Conservation (phyloP, 2,113 vertebrate species). For the Tupaia tana region DNA sequence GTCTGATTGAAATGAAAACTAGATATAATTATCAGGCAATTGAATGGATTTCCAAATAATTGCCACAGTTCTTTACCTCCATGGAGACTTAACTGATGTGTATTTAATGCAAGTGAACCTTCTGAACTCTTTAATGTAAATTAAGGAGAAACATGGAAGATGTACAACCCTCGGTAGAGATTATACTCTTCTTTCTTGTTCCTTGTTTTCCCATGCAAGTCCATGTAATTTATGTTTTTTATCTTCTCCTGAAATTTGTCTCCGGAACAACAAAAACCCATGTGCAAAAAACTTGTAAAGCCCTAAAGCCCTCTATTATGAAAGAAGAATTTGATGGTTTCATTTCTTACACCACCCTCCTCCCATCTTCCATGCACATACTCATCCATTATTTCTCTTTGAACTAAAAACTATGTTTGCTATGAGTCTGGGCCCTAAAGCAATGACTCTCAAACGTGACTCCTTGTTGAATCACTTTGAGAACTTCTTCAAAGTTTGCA, state of each 20-base stretch:
- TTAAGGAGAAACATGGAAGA: background rate
- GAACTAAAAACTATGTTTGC: background rate
- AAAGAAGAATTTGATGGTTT: background rate
- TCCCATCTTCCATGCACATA: fast-evolving
- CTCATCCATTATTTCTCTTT: background rate
- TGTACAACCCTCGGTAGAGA: background rate
- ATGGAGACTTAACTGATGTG: background rate
- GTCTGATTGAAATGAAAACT: background rate
- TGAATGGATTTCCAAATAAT: conserved; percentile 4
- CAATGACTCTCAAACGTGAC: background rate
- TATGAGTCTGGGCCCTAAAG: background rate
- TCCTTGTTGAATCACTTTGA: background rate
- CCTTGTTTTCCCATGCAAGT: background rate
- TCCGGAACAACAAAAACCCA: background rate
- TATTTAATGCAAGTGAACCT: background rate
- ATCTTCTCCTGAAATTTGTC: background rate
- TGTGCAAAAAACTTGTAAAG: background rate
- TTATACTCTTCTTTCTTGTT: background rate
- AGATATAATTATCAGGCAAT: background rate
- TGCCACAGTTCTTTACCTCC: background rate
- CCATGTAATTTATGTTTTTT: background rate
- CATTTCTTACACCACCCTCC: fast-evolving
- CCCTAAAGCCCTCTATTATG: background rate
- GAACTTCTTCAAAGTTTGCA: background rate
- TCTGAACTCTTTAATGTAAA: background rate